A percentile compares a stretch with the other conserved stretches of the same genome.
Conservation (phyloP, 35 echinoderm and acorn worm species). For the Lytechinus variegatus region DNA sequence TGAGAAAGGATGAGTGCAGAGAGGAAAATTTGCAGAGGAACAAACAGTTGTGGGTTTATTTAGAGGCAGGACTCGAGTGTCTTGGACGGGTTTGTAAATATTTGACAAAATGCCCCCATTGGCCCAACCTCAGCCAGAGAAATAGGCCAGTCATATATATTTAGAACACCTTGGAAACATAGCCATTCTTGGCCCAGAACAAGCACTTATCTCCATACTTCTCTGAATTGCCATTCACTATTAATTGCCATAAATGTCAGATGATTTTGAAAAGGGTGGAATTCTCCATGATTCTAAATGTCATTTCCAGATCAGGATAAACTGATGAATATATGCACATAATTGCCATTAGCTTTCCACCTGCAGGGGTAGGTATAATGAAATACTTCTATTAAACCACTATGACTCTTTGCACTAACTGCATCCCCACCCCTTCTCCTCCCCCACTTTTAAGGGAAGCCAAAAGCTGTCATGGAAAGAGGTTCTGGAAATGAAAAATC, state of each 20-base stretch:
- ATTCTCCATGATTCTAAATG: neutral
- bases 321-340: neutral
- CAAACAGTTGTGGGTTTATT: neutral
- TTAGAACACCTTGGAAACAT: neutral
- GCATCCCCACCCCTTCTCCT: no score
- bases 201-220: neutral
- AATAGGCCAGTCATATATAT: conserved; percentile 12
- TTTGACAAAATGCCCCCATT: neutral
- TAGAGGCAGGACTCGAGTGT: neutral
- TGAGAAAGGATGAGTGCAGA: neutral
- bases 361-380: no score
- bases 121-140: neutral
- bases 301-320: neutral
- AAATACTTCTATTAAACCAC: no score
- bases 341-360: neutral
- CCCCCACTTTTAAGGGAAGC: no score
- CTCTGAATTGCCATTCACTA: neutral
- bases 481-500: no score
- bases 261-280: neutral
- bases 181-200: neutral
- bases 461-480: no score
- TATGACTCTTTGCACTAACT: no score
- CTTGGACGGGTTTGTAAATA: neutral
- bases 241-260: conserved; percentile 15
- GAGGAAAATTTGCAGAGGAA: neutral